These are phyloP conservation scores for Drosophila cognata DNA, from an alignment of 2,888 invertebrate species.

Conservation along the genomic window DNA sequence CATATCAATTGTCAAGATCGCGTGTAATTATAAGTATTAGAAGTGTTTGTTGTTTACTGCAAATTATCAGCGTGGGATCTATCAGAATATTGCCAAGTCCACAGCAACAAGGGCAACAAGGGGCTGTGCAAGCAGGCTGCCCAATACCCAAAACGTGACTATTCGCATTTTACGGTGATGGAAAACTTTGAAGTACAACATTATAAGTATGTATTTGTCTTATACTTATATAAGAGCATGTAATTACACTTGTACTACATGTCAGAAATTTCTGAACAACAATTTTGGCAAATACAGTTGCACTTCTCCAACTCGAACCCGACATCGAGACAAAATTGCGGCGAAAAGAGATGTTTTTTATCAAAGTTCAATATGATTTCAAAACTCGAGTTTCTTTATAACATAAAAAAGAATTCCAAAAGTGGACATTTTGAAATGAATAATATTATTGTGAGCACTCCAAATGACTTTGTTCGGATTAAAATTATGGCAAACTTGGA, in stretches of 20 bases:
- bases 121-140: slow-evolving; percentile 14
- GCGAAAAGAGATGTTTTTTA: background rate
- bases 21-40: slow-evolving; percentile 13
- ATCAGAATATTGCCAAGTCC: slow-evolving; percentile 7
- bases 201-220: slow-evolving; percentile 42
- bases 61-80: slow-evolving; percentile 31
- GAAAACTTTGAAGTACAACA: slow-evolving; percentile 30
- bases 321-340: background rate
- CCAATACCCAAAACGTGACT: slow-evolving; percentile 47
- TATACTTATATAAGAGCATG: slow-evolving; percentile 4
- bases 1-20: slow-evolving; percentile 3
- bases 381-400: background rate
- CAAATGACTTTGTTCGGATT: no score
- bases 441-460: no score
- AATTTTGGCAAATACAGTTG: background rate
- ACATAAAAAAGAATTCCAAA: background rate
- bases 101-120: slow-evolving; percentile 3
- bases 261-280: background rate
- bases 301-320: background rate
- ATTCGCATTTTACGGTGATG: slow-evolving; percentile 25
- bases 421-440: accelerated
- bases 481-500: accelerated
- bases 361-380: background rate
- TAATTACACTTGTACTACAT: slow-evolving; percentile 18
- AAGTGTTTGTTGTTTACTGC: slow-evolving; percentile 7